Percentiles rank a stretch among this genome's conserved stretches.
phyloP scores from a whole-genome alignment of 2,113 vertebrate species.

The Tyrannus savana region DNA sequence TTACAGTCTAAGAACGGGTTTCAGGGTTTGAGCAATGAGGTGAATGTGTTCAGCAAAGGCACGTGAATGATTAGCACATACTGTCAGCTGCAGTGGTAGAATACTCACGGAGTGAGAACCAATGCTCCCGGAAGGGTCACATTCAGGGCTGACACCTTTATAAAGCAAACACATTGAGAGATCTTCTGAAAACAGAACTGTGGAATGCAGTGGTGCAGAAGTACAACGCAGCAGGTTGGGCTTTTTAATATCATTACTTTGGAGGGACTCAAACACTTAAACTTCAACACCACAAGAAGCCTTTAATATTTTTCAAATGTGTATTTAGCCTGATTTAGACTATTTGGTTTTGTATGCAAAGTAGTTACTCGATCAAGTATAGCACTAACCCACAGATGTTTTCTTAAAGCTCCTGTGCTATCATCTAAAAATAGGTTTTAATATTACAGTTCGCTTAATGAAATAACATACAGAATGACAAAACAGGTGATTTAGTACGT shows the following conservation, averaged over 20 bases:
- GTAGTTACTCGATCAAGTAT: neutral
- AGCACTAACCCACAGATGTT: neutral
- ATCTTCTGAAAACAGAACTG: neutral
- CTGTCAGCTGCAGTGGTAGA: neutral
- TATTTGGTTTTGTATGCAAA: neutral
- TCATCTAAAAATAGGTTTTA: neutral
- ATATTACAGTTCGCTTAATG: neutral
- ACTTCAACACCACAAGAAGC: neutral
- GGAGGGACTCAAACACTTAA: neutral
- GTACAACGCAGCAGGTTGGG: neutral
- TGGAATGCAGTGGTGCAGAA: neutral
- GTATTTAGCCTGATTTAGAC: neutral
- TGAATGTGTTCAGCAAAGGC: neutral
- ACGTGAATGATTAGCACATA: neutral
- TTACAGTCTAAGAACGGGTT: neutral
- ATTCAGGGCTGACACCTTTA: constrained; percentile 67
- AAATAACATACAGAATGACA: neutral
- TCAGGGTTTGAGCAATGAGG: neutral
- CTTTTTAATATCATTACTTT: fast-evolving
- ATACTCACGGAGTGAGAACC: constrained; percentile 79
- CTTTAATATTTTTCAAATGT: neutral
- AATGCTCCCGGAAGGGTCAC: constrained; percentile 79
- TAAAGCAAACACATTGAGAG: constrained; percentile 9
- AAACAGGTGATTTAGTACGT: neutral
- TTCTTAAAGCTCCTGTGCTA: neutral